Percentiles rank a stretch among this genome's conserved stretches.
Conservation (phyloP, 1,140 invertebrate genomes). For the Aporrectodea caliginosa region DNA sequence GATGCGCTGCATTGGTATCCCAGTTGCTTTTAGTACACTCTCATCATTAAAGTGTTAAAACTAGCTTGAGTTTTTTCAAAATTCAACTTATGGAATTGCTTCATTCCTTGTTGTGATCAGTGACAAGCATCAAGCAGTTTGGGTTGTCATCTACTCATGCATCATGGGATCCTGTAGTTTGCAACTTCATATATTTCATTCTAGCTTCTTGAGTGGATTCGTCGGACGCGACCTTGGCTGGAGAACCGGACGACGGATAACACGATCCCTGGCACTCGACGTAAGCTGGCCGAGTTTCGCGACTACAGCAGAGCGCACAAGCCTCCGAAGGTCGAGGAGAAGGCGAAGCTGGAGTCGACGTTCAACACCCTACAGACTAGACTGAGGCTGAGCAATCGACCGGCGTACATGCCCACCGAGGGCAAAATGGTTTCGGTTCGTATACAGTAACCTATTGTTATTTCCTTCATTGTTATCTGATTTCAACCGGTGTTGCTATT, state of each 20-base stretch:
- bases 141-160: constrained; percentile 73
- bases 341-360: constrained; percentile 62
- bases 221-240: constrained; percentile 76
- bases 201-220: constrained; percentile 46
- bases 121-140: constrained; percentile 85
- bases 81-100: neutral
- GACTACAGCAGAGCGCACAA: constrained; percentile 97
- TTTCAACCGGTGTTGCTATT: neutral
- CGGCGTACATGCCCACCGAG: constrained; percentile 97
- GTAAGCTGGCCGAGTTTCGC: constrained; percentile 96
- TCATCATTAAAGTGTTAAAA: no score
- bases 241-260: constrained; percentile 96
- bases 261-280: constrained; percentile 91
- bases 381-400: constrained; percentile 78
- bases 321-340: constrained; percentile 94
- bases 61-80: neutral
- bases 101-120: neutral
- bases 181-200: constrained; percentile 55
- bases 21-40: no score
- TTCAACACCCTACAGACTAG: constrained; percentile 64
- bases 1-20: no score
- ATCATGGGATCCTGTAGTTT: no score
- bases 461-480: neutral
- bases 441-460: constrained; percentile 43
- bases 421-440: constrained; percentile 93